A percentile compares a stretch with the other conserved stretches of the same genome.
Conservation (phyloP, 1,140 invertebrate genomes). For the Magallana ariakensis region DNA sequence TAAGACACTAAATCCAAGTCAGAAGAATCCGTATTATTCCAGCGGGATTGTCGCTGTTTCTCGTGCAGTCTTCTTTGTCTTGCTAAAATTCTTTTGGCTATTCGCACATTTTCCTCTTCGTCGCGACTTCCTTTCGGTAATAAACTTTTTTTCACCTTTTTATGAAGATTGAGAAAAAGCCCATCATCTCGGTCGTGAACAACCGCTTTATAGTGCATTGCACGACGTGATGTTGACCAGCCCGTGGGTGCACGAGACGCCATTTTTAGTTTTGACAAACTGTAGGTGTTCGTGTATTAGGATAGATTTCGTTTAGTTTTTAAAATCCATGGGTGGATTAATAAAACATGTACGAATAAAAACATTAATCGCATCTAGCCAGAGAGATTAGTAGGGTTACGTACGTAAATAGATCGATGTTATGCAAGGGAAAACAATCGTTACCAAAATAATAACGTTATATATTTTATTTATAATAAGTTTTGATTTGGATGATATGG, state of each 20-base stretch:
- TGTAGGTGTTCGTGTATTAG: too few species aligned
- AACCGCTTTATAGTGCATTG: slow-evolving; percentile 15
- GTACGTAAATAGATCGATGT: too few species aligned
- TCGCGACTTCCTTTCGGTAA: slow-evolving; percentile 18
- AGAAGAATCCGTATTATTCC: not conserved
- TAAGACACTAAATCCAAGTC: slow-evolving; percentile 2
- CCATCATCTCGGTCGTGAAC: not conserved
- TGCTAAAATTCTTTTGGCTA: slow-evolving; percentile 9
- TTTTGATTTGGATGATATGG: too few species aligned
- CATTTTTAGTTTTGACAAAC: not conserved
- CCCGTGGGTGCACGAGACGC: slow-evolving; percentile 19
- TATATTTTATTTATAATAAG: too few species aligned
- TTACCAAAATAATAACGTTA: too few species aligned
- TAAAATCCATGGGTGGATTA: too few species aligned
- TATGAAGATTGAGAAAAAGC: not conserved
- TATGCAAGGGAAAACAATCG: too few species aligned
- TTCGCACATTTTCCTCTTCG: not conserved
- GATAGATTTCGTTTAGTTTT: too few species aligned
- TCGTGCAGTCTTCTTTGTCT: slow-evolving; percentile 1
- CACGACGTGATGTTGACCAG: slow-evolving; percentile 4
- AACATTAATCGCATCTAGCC: too few species aligned
- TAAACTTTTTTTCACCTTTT: not conserved
- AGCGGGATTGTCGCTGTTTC: slow-evolving; percentile 10
- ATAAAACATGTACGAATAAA: too few species aligned
- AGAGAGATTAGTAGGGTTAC: too few species aligned